These are phyloP conservation scores for Ellobium chinense DNA, from an alignment of 2,888 invertebrate species.

Conservation along the genomic window DNA sequence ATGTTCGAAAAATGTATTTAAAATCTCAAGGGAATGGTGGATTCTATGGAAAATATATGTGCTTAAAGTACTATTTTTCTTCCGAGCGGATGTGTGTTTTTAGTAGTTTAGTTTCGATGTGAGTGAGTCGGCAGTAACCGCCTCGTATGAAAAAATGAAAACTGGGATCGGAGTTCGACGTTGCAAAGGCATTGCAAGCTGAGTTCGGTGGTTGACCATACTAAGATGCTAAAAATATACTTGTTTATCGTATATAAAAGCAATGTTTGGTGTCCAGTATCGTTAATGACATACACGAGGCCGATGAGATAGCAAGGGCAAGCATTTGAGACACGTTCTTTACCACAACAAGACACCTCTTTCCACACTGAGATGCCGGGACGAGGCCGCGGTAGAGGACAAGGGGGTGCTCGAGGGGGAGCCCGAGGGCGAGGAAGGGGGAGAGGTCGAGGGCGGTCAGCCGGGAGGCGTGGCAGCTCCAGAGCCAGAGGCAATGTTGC, in stretches of 20 bases:
- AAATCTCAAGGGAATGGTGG: too few species aligned
- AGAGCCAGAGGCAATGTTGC: slow-evolving; percentile 38
- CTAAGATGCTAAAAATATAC: background rate
- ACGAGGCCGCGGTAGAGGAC: slow-evolving; percentile 50
- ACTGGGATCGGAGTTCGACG: too few species aligned
- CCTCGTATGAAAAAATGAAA: too few species aligned
- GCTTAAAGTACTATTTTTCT: too few species aligned
- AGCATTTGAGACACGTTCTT: background rate
- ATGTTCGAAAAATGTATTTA: too few species aligned
- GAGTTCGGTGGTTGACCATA: too few species aligned
- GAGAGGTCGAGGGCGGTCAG: slow-evolving; percentile 51
- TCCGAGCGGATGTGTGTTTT: too few species aligned
- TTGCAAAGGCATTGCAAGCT: too few species aligned
- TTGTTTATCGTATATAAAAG: background rate
- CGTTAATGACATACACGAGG: background rate
- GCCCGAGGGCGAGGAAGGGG: slow-evolving; percentile 52
- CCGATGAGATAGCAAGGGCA: background rate
- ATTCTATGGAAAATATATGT: too few species aligned
- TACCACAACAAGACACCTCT: background rate
- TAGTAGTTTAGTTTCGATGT: too few species aligned
- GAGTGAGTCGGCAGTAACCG: too few species aligned
- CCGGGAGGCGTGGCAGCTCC: slow-evolving; percentile 41
- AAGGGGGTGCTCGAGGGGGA: slow-evolving; percentile 50
- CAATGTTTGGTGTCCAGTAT: background rate
- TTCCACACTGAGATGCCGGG: background rate